Evolutionary conservation across 2,797 vertebrate genomes (phyloP), one percentile per base, ranked within the genome.

Genomic region (Meda fulgida): DNA sequence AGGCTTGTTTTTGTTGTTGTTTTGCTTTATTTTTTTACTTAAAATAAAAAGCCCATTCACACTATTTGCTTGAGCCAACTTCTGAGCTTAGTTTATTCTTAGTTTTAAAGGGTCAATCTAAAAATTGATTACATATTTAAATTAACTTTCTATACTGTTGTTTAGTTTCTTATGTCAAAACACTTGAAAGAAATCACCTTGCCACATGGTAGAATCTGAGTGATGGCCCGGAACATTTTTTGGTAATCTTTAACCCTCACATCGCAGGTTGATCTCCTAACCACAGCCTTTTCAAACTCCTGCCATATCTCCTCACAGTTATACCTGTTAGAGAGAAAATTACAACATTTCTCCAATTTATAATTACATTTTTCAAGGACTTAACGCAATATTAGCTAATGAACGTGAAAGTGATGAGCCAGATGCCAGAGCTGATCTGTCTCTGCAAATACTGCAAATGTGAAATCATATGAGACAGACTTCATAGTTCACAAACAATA

Each of bases 301-400:
- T 38, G 79, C 89, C 89, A 89, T 60, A 89, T 88, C 31, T 84
- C 78, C 40, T 88, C 87, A 71, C 95, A 96, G 92, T 95, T 91
- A 63, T 89, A 92, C 38, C 95, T 96, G 81, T 36, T 84, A 88
- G 7, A 73, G 14, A 51, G n/a, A 21, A 6, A 80, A n/a, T 10
- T 3, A 46, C 9, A 79, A 26, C 14, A 60, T 21, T 51, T 75
- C 18, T 75, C 10, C 5, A 31, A 4, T 53, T 78, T 72, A 46
- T 10, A 34, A 18, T 29, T 36, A 31, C 18, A 65, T 4, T 34
- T 80, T 80, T 66, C 31, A 51, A 31, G 16, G 40, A 69, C 21
- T 46, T 3, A 71, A 21, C 43, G 26, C 31, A 73, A 19, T 76
- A 16, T 48, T 83, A 38, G 19, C 5, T 55, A 76, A 53, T 34